Evolutionary conservation across 2,113 vertebrate species (phyloP).

Genomic region (Heloderma charlesbogerti): DNA sequence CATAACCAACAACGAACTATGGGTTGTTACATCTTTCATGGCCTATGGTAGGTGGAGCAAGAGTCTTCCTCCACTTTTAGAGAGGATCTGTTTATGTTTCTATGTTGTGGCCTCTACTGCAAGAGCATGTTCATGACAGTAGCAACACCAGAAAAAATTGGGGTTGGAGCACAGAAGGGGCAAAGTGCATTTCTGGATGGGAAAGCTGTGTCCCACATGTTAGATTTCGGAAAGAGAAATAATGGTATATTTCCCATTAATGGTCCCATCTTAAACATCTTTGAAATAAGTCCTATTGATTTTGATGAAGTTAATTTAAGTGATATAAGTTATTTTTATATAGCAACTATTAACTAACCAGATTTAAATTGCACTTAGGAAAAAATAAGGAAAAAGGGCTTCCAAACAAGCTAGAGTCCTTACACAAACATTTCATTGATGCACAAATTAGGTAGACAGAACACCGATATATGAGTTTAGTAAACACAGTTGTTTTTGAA

Average conservation of each 20-base stretch:
- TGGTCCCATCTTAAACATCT: background rate
- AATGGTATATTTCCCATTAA: background rate
- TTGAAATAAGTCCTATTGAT: background rate
- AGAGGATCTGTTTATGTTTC: background rate
- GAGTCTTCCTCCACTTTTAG: background rate
- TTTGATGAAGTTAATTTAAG: background rate
- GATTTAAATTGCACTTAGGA: background rate
- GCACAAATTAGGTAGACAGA: background rate
- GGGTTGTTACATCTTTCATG: slow-evolving; percentile 98
- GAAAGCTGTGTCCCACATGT: background rate
- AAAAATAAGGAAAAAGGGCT: too few relatives aligned
- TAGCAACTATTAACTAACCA: background rate
- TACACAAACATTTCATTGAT: background rate
- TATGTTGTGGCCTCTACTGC: background rate
- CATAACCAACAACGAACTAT: slow-evolving; percentile 94
- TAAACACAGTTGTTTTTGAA: background rate
- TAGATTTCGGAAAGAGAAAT: background rate
- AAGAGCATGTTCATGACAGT: background rate
- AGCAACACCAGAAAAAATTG: background rate
- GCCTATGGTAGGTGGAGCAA: slow-evolving; percentile 88
- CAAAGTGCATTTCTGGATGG: background rate
- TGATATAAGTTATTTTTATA: background rate
- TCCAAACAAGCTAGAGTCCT: too few relatives aligned
- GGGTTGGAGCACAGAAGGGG: too few relatives aligned
- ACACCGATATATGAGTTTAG: background rate